These are phyloP conservation scores for Lathamus discolor DNA, from an alignment of 2,113 vertebrate genomes.

Conservation along the genomic window DNA sequence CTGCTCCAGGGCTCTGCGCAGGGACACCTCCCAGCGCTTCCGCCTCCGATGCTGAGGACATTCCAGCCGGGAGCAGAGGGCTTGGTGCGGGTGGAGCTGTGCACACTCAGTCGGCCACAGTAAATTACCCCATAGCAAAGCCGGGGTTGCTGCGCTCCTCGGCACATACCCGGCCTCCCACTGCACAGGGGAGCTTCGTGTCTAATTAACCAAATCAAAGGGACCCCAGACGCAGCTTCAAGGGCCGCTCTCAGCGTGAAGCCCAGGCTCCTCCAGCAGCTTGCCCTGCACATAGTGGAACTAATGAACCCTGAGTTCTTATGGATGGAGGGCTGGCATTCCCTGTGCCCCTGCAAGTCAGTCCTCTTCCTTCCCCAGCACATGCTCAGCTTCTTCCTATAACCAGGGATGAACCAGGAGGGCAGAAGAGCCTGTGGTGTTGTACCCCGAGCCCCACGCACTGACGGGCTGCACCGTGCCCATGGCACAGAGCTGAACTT, in stretches of 20 bases:
- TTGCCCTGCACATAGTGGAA: not conserved
- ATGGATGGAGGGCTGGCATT: not conserved
- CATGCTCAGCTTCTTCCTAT: not conserved
- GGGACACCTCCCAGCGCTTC: not conserved
- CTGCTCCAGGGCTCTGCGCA: not conserved
- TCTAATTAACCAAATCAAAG: constrained; percentile 45
- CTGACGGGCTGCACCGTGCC: fast-evolving
- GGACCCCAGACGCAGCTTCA: not conserved
- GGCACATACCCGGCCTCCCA: constrained; percentile 29
- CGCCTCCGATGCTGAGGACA: not conserved
- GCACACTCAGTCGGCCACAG: constrained; percentile 24
- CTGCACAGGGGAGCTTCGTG: not conserved
- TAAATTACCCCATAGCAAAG: constrained; percentile 28
- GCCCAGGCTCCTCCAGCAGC: not conserved
- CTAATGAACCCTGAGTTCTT: not conserved
- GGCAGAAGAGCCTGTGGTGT: fast-evolving
- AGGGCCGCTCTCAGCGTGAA: not conserved
- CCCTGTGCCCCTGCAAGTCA: not conserved
- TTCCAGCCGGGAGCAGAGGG: not conserved
- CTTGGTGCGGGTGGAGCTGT: not conserved
- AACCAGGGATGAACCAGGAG: not conserved
- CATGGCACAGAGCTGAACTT: not conserved
- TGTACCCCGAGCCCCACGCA: fast-evolving
- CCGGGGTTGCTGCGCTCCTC: not conserved
- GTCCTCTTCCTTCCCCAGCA: not conserved